Evolutionary conservation across 1,140 invertebrate genomes (phyloP).

Genomic region (Megalonaias nervosa): DNA sequence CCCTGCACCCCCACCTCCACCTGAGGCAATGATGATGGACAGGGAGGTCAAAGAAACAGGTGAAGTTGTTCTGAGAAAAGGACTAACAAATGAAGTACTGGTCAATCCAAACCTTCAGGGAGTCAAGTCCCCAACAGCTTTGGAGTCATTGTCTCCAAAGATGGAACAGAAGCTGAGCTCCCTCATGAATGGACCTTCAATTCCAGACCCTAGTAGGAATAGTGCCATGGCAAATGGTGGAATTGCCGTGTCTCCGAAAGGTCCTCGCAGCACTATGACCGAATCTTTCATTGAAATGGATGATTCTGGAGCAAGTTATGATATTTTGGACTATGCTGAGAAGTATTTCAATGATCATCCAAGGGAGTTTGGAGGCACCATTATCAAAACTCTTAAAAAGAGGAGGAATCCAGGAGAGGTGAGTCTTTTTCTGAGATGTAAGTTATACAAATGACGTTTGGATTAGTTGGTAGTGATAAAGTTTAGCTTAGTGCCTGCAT

Average conservation of each 20-base stretch:
- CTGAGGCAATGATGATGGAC: slow-evolving; percentile 37
- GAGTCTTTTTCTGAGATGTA: slow-evolving; percentile 19
- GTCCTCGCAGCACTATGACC: slow-evolving; percentile 25
- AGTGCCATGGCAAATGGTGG: slow-evolving; percentile 26
- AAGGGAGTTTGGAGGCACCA: slow-evolving; percentile 82
- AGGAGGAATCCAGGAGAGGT: slow-evolving; percentile 47
- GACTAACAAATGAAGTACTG: slow-evolving; percentile 25
- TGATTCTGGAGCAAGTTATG: slow-evolving; percentile 74
- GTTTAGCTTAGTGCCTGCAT: no score
- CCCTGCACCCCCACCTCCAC: slow-evolving; percentile 39
- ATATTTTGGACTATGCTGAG: slow-evolving; percentile 94
- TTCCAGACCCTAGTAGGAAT: slow-evolving; percentile 16
- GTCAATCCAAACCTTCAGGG: slow-evolving; percentile 24
- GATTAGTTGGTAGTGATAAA: no score
- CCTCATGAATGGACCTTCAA: slow-evolving; percentile 29
- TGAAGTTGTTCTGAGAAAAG: slow-evolving; percentile 21
- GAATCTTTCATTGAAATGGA: slow-evolving; percentile 25
- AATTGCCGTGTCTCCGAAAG: slow-evolving; percentile 15
- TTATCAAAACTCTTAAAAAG: slow-evolving; percentile 87
- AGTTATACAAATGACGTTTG: no score
- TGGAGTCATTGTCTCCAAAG: slow-evolving; percentile 47
- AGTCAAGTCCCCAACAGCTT: slow-evolving; percentile 35
- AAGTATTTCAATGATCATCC: slow-evolving; percentile 94
- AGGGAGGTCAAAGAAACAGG: slow-evolving; percentile 11
- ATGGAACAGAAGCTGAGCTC: slow-evolving; percentile 41